These are phyloP conservation scores for Morelia viridis DNA, from an alignment of 2,797 vertebrate genomes.

Conservation along the genomic window DNA sequence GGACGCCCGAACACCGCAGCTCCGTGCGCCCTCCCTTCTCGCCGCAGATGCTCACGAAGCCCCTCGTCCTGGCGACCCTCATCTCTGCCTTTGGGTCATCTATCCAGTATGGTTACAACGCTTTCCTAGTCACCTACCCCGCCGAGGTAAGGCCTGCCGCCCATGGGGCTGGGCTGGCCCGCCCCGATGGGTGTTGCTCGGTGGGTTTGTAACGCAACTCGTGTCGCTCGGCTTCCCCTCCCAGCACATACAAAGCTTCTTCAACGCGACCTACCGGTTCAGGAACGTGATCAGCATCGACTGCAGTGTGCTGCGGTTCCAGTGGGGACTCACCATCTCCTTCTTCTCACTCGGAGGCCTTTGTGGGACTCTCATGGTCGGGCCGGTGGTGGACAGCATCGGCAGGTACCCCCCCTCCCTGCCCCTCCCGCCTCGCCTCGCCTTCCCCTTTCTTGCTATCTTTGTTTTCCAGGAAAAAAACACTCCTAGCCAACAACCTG, in stretches of 20 bases:
- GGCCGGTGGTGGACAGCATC: conserved; percentile 79
- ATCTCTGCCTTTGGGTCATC: neutral
- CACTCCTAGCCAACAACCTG: conserved; percentile 77
- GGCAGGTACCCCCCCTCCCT: conserved; percentile 76
- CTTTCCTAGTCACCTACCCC: neutral
- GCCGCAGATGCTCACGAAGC: neutral
- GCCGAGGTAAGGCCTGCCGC: neutral
- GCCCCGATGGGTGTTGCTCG: too few species aligned
- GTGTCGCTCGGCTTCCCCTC: neutral
- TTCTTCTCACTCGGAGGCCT: conserved; percentile 87
- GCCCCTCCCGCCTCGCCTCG: neutral
- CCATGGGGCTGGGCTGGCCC: too few species aligned
- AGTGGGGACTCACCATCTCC: conserved; percentile 87
- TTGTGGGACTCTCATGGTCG: conserved; percentile 83
- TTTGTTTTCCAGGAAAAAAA: conserved; percentile 54
- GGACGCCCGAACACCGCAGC: too few species aligned
- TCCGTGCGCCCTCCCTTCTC: neutral
- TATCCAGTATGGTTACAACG: conserved; percentile 10
- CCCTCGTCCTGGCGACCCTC: neutral
- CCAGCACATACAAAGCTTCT: conserved; percentile 10
- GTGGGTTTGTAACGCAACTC: too few species aligned
- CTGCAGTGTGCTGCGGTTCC: conserved; percentile 40
- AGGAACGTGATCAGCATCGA: neutral
- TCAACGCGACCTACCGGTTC: neutral
- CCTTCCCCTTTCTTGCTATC: neutral